phyloP scores from a whole-genome alignment of 2,888 invertebrate genomes.

The Tetrapedia diversipes region DNA sequence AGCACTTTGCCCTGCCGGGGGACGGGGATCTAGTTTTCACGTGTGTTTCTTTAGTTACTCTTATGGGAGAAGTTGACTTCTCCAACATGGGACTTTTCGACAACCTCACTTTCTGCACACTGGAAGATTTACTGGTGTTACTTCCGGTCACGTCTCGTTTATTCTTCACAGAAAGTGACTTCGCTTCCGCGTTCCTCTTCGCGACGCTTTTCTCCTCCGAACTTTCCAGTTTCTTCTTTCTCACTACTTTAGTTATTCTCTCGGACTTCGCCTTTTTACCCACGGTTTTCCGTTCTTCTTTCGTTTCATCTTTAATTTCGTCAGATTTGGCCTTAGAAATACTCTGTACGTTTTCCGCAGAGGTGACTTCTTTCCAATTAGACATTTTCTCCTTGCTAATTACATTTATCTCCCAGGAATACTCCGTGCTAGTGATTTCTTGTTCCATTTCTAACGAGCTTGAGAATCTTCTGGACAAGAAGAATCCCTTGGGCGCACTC shows the following conservation, averaged over 20 bases:
- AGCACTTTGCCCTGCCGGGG: slow-evolving; percentile 12
- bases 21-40: slow-evolving; percentile 50
- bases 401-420: slow-evolving; percentile 42
- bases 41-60: neutral
- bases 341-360: neutral
- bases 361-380: neutral
- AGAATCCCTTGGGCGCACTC: slow-evolving; percentile 56
- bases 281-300: neutral
- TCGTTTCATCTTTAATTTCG: neutral
- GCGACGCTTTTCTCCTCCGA: slow-evolving; percentile 3
- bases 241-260: neutral
- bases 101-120: slow-evolving; percentile 17
- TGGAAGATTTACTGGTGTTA: neutral
- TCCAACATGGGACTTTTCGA: neutral
- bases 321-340: neutral
- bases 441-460: slow-evolving; percentile 38
- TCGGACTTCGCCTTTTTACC: slow-evolving; percentile 1
- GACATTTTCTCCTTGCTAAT: slow-evolving; percentile 6
- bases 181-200: slow-evolving; percentile 23
- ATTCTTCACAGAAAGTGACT: slow-evolving; percentile 5
- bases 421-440: slow-evolving; percentile 26
- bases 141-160: slow-evolving; percentile 27
- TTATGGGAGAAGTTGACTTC: slow-evolving; percentile 8
- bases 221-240: slow-evolving; percentile 1
- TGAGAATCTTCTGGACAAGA: slow-evolving; percentile 55